Evolutionary conservation across 2,797 vertebrate genomes (phyloP).

Genomic region (Cottoperca gobio): DNA sequence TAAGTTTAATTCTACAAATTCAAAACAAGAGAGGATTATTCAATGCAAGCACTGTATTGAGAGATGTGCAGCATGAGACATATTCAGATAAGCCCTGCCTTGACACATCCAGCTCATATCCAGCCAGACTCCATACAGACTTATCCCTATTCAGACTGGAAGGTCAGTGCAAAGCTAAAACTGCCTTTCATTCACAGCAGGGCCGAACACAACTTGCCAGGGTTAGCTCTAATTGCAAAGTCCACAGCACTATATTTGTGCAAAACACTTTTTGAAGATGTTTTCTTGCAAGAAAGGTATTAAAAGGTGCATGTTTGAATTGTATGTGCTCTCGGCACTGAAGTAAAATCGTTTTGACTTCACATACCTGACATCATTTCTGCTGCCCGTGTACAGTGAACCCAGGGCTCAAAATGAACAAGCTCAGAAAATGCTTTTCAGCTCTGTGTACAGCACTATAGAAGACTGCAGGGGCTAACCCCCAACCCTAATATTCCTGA

Average conservation of each 20-base stretch:
- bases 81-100: slow-evolving; percentile 31
- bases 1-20: slow-evolving; percentile 48
- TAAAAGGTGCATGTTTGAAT: slow-evolving; percentile 58
- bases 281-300: slow-evolving; percentile 40
- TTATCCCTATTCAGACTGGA: slow-evolving; percentile 61
- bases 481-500: background rate
- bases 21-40: slow-evolving; percentile 48
- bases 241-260: slow-evolving; percentile 47
- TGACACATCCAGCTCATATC: slow-evolving; percentile 53
- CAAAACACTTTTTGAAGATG: slow-evolving; percentile 56
- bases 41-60: background rate
- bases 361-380: slow-evolving; percentile 44
- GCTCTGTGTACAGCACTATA: background rate
- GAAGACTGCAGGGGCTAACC: slow-evolving; percentile 14
- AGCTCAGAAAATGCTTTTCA: slow-evolving; percentile 37
- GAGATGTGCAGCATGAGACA: slow-evolving; percentile 35
- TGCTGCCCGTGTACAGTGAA: slow-evolving; percentile 32
- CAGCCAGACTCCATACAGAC: slow-evolving; percentile 42
- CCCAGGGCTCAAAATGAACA: slow-evolving; percentile 37
- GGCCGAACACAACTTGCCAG: slow-evolving; percentile 38
- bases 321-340: slow-evolving; percentile 39
- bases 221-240: slow-evolving; percentile 60
- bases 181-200: slow-evolving; percentile 56
- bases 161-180: slow-evolving; percentile 59
- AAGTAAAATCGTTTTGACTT: slow-evolving; percentile 56